Evolutionary conservation across 2,888 invertebrate genomes (phyloP).

Genomic region (Cryptocephalus moraei): DNA sequence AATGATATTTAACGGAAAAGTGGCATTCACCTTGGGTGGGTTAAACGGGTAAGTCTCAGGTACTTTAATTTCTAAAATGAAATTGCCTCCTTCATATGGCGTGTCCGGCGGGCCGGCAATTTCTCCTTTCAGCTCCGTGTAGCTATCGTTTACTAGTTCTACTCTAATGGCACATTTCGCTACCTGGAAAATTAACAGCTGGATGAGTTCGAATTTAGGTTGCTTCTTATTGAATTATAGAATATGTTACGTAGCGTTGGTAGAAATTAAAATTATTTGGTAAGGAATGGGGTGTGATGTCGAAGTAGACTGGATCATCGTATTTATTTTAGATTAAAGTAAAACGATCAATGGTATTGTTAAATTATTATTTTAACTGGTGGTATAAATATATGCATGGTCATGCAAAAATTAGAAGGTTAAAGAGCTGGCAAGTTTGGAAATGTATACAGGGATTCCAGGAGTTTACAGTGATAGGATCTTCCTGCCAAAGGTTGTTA

Average conservation of each 20-base stretch:
- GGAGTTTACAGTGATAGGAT: background rate
- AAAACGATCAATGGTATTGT: no score
- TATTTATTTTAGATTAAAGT: no score
- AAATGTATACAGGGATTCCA: background rate
- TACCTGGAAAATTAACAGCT: conserved; percentile 47
- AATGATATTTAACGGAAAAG: background rate
- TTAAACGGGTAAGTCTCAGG: conserved; percentile 99
- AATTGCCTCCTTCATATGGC: conserved; percentile 94
- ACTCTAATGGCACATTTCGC: conserved; percentile 80
- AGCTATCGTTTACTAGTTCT: conserved; percentile 82
- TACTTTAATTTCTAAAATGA: conserved; percentile 90
- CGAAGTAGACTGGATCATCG: no score
- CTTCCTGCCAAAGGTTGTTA: background rate
- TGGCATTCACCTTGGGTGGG: conserved; percentile 80
- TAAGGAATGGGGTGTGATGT: background rate
- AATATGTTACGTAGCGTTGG: background rate
- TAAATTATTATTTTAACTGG: no score
- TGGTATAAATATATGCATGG: no score
- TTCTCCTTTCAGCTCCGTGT: conserved; percentile 85
- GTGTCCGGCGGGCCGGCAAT: conserved; percentile 98
- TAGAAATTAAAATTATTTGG: conserved; percentile 11
- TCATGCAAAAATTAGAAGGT: no score
- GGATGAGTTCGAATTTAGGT: background rate
- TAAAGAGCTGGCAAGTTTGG: no score
- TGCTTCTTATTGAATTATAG: no score